Percentiles rank a stretch among this genome's conserved stretches.
Conservation (phyloP, 2,797 vertebrate species). For the Myoxocephalus aenaeus region DNA sequence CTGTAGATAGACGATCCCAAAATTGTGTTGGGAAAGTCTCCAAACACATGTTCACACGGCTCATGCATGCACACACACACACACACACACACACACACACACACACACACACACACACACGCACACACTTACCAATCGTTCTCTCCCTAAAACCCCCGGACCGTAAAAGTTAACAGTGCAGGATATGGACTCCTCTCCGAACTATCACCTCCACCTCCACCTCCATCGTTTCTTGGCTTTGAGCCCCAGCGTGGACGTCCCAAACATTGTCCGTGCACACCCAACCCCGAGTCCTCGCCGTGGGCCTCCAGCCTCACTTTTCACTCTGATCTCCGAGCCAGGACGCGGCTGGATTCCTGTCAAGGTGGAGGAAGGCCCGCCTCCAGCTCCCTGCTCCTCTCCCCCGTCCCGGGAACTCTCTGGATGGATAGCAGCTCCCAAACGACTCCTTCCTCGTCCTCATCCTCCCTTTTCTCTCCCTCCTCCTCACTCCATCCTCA, state of each 20-base stretch:
- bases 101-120: no score
- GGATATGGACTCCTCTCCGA: constrained; percentile 2
- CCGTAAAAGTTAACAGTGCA: constrained; percentile 36
- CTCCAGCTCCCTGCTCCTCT: constrained; percentile 40
- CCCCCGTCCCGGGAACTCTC: constrained; percentile 29
- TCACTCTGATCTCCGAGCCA: constrained; percentile 57
- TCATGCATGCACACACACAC: neutral
- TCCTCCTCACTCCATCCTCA: constrained; percentile 19
- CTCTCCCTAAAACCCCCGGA: neutral
- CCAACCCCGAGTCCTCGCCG: constrained; percentile 27
- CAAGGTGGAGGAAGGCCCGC: constrained; percentile 47
- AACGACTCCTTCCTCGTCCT: constrained; percentile 37
- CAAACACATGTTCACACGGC: constrained; percentile 10
- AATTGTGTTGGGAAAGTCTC: neutral
- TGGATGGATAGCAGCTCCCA: constrained; percentile 44
- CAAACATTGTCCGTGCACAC: constrained; percentile 28
- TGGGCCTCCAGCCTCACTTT: constrained; percentile 29
- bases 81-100: no score
- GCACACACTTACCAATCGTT: no score
- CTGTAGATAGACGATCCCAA: neutral
- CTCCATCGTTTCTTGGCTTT: constrained; percentile 16
- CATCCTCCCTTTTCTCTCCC: constrained; percentile 25
- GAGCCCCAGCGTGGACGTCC: constrained; percentile 25
- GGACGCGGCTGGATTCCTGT: constrained; percentile 55
- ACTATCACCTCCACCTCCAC: constrained; percentile 19